Conservation (phyloP, 2,888 invertebrate species). For the Piscicola geometra region DNA sequence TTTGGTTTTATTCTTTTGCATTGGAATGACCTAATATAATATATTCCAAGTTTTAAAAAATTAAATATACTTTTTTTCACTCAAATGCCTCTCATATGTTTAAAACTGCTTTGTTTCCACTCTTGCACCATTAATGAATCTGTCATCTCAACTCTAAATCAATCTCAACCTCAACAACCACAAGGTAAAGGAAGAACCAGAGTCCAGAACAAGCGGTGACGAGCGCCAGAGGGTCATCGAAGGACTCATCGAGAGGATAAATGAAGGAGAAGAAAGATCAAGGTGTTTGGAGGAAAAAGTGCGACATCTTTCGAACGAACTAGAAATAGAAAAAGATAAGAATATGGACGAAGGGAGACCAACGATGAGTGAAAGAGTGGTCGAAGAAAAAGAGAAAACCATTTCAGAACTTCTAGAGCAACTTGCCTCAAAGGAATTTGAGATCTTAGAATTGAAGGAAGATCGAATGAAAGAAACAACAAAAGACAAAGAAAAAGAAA, state of each 20-base stretch:
- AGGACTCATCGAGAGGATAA: neutral
- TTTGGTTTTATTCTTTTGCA: too few relatives aligned
- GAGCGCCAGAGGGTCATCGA: neutral
- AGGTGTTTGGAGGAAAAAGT: neutral
- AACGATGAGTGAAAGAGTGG: neutral
- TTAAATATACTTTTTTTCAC: too few relatives aligned
- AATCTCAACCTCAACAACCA: too few relatives aligned
- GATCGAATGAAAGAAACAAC: neutral
- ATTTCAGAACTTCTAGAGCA: slow-evolving; percentile 1
- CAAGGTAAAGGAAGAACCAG: too few relatives aligned
- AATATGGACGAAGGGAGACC: neutral
- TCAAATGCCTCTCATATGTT: too few relatives aligned
- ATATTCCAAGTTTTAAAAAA: too few relatives aligned
- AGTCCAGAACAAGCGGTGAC: too few relatives aligned
- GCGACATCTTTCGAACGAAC: neutral
- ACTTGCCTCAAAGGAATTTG: slow-evolving; percentile 21
- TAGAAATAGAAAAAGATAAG: neutral
- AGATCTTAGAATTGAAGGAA: slow-evolving; percentile 29
- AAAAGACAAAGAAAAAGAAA: neutral
- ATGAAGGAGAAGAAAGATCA: neutral
- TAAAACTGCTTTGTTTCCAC: too few relatives aligned
- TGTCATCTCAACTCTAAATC: too few relatives aligned
- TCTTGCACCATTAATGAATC: too few relatives aligned
- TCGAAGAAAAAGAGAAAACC: slow-evolving; percentile 8
- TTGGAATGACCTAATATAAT: too few relatives aligned